Base-by-base conservation (phyloP, 1,140 invertebrate species). In the Octopus bimaculoides region DNA sequence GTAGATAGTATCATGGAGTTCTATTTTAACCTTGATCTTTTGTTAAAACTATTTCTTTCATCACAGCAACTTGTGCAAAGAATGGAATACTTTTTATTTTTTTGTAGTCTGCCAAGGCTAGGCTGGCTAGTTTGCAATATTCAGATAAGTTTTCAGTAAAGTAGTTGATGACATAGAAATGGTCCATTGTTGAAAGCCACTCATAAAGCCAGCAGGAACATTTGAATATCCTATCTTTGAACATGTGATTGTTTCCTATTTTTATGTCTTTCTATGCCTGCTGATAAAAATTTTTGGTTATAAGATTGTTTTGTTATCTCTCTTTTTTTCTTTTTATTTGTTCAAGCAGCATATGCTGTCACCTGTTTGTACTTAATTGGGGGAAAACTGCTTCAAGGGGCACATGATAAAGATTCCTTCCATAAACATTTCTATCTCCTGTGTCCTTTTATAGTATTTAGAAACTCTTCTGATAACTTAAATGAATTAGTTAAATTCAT, bases 11-110 rank as follows among this genome's bases (percentile, higher is more conserved):
- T 71, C 66, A 71, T n/a, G 66, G 14, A 6, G 5, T 17, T 71
- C 66, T 71, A 9, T 71, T n/a, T 14, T 20, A 71, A 71, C 66
- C 66, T 71, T 71, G 66, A 71, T 71, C 66, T 71, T 71, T 71
- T 71, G 66, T 71, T 71, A 20, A 41, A 71, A 71, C 66, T 71
- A 20, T 5, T 71, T 71, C 66, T 71, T 71, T 71, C 26, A 71
- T 71, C 66, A 71, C 14, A 9, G 26, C 9, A 12, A 6, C 66
- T n/a, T n/a, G 26, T 71, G 17, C 66, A n/a, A 71, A 20, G 66
- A 71, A 20, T 10, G 66, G 66, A 71, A 71, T 71, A 71, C 8
- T 71, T 17, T 71, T 14, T 71, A 5, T 69, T 71, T 71, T 71
- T 71, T 20, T 71, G 8, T 17, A 71, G 17, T 10, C 14, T n/a